phyloP scores from a whole-genome alignment of 2,888 invertebrate species.

The Diadromus collaris region DNA sequence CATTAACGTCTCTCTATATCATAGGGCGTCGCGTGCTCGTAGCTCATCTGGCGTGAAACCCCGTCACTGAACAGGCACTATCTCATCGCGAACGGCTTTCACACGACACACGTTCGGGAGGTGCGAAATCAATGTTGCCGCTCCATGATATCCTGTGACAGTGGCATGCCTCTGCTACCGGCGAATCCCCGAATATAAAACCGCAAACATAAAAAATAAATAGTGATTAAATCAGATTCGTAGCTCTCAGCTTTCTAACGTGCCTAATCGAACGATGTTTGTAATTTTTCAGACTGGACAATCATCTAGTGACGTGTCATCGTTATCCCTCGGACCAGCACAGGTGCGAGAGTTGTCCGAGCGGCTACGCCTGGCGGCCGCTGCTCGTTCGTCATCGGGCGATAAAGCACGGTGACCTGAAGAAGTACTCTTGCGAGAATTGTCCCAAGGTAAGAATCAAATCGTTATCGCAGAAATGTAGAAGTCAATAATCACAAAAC shows the following conservation, averaged over 20 bases:
- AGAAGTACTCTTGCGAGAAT: constrained; percentile 96
- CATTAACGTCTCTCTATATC: constrained; percentile 67
- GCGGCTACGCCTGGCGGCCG: constrained; percentile 91
- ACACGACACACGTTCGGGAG: constrained; percentile 73
- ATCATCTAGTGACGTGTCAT: constrained; percentile 90
- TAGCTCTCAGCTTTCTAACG: background rate
- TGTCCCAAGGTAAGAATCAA: constrained; percentile 88
- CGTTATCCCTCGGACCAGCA: constrained; percentile 90
- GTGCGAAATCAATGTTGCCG: constrained; percentile 76
- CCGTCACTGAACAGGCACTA: constrained; percentile 73
- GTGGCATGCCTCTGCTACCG: constrained; percentile 6
- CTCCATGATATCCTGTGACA: constrained; percentile 71
- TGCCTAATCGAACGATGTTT: constrained; percentile 35
- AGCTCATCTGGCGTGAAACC: constrained; percentile 75
- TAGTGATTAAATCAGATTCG: background rate
- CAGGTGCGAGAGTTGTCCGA: constrained; percentile 92
- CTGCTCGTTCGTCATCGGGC: constrained; percentile 92
- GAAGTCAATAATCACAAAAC: constrained; percentile 15
- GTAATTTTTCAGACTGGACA: constrained; percentile 88
- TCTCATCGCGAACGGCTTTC: constrained; percentile 75
- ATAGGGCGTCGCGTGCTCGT: constrained; percentile 76
- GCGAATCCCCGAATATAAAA: background rate
- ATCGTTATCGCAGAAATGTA: background rate
- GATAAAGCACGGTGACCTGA: constrained; percentile 89
- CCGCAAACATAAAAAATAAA: background rate